Evolutionary conservation across 1,140 invertebrate genomes (phyloP).

Genomic region (Drosophila nikananu): DNA sequence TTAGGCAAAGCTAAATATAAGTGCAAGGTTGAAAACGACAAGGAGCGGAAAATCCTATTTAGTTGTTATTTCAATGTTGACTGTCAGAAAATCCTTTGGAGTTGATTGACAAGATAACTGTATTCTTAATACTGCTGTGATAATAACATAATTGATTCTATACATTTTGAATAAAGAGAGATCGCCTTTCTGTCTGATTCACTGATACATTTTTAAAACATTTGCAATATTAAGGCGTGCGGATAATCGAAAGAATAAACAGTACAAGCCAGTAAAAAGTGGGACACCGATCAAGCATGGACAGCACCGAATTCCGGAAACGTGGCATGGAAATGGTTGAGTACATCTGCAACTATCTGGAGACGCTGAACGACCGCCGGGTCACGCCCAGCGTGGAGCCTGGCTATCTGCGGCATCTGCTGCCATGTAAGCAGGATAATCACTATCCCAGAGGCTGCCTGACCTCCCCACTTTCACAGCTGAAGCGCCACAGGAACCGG

Average conservation of each 20-base stretch:
- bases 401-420: conserved; percentile 93
- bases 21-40: not conserved
- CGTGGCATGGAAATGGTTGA: conserved; percentile 98
- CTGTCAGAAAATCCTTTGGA: too few relatives aligned
- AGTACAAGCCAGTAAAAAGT: conserved; percentile 28
- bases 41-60: not conserved
- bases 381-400: conserved; percentile 96
- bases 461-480: conserved; percentile 52
- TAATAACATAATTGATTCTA: not conserved
- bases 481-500: conserved; percentile 94
- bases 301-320: conserved; percentile 94
- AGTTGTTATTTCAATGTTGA: not conserved
- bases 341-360: conserved; percentile 98
- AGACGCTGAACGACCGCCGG: conserved; percentile 91
- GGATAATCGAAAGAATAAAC: conserved; percentile 15
- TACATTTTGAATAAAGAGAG: not conserved
- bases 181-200: conserved; percentile 25
- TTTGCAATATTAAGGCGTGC: conserved; percentile 7
- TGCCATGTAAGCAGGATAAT: conserved; percentile 88
- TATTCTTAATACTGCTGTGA: not conserved
- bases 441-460: not conserved
- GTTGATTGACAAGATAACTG: too few relatives aligned
- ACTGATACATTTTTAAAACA: conserved; percentile 25
- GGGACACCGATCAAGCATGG: conserved; percentile 88
- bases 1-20: not conserved